Conservation (phyloP, 2,797 vertebrate genomes). For the Girardinus metallicus region DNA sequence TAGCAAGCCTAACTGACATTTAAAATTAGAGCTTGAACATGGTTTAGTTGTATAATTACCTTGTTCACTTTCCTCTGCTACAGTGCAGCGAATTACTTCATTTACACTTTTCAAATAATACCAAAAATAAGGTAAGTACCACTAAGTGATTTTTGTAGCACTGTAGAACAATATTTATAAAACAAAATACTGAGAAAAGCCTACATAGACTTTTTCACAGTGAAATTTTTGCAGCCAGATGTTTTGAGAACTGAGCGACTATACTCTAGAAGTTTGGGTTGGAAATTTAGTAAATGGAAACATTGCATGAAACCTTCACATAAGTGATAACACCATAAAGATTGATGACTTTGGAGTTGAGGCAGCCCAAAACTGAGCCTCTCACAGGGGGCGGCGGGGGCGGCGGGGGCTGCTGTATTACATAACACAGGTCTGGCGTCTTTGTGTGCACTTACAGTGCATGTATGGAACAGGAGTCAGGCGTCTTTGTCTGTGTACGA, state of each 20-base stretch:
- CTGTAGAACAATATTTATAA: background rate
- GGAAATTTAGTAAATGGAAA: conserved; percentile 2
- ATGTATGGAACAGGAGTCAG: conserved; percentile 53
- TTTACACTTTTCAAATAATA: background rate
- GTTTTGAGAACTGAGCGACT: background rate
- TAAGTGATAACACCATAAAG: conserved; percentile 51
- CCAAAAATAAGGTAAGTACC: background rate
- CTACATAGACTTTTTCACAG: background rate
- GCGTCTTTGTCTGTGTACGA: conserved; percentile 29
- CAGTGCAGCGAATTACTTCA: background rate
- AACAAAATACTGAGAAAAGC: background rate
- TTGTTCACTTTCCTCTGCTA: background rate
- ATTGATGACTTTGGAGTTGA: conserved; percentile 69
- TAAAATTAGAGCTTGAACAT: background rate
- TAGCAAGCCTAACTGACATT: background rate
- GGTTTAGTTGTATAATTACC: background rate
- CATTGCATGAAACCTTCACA: conserved; percentile 8
- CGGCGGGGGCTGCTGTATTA: conserved; percentile 74
- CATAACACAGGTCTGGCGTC: conserved; percentile 81
- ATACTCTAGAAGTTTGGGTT: conserved; percentile 28
- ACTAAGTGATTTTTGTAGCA: background rate
- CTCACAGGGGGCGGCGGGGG: conserved; percentile 64
- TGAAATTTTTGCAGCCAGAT: background rate
- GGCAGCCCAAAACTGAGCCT: conserved; percentile 62
- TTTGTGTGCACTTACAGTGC: conserved; percentile 66